Conservation (phyloP, 2,113 vertebrate species). For the Gavialis gangeticus region DNA sequence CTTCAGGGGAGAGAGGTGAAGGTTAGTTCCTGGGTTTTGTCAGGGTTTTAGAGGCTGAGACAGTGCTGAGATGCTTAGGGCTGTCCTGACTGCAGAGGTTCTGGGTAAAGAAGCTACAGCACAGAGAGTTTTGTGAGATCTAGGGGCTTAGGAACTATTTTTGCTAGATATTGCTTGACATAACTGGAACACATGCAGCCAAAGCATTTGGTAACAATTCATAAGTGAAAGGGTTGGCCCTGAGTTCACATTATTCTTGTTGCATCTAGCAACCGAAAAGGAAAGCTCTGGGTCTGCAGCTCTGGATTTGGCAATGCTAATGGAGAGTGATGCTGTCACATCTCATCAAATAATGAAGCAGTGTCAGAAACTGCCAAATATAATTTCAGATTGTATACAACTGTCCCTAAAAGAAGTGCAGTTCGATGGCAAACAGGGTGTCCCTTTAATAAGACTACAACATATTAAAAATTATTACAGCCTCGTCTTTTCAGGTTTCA, state of each 20-base stretch:
- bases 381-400: rapidly evolving
- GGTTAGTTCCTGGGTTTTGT: too few relatives aligned
- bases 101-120: too few relatives aligned
- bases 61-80: background rate
- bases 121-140: too few relatives aligned
- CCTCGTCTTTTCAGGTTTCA: constrained; percentile 79
- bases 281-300: rapidly evolving
- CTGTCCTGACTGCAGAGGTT: background rate
- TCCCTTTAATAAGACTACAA: constrained; percentile 76
- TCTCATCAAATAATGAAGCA: background rate
- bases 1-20: too few relatives aligned
- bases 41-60: too few relatives aligned
- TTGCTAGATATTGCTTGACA: background rate
- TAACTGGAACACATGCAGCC: background rate
- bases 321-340: background rate
- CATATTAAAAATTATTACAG: constrained; percentile 79
- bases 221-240: background rate
- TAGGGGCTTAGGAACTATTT: background rate
- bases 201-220: rapidly evolving
- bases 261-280: background rate
- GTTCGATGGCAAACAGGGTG: constrained; percentile 64
- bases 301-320: rapidly evolving
- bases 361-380: background rate
- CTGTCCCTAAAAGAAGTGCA: background rate
- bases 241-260: rapidly evolving